These are phyloP conservation scores for Mugil cephalus DNA, from an alignment of 2,113 vertebrate genomes.

Conservation along the genomic window DNA sequence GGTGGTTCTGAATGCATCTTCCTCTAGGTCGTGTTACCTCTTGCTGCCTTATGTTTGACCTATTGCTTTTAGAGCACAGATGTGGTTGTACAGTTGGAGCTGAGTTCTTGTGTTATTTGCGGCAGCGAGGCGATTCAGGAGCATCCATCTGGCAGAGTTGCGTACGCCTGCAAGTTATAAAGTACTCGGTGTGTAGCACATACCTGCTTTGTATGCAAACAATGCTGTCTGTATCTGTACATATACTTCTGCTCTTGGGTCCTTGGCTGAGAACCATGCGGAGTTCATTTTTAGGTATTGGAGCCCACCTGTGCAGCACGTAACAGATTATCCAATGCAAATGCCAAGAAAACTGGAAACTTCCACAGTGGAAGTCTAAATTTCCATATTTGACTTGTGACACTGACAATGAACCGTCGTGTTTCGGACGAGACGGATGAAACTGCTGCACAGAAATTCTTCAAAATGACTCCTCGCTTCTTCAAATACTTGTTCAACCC, in stretches of 20 bases:
- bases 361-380: no score
- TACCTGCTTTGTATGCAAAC: slow-evolving; percentile 53
- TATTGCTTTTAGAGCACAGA: slow-evolving; percentile 13
- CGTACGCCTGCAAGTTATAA: slow-evolving; percentile 52
- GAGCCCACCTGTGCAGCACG: neutral
- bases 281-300: neutral
- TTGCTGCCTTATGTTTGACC: slow-evolving; percentile 10
- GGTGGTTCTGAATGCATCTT: slow-evolving; percentile 12
- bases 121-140: slow-evolving; percentile 12
- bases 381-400: no score
- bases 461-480: no score
- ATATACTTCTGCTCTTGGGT: neutral
- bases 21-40: slow-evolving; percentile 4
- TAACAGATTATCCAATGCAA: neutral
- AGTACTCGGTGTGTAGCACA: neutral
- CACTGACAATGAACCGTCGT: no score
- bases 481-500: no score
- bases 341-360: neutral
- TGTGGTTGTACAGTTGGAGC: neutral
- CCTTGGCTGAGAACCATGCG: slow-evolving; percentile 5
- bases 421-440: no score
- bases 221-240: neutral
- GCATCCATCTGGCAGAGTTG: slow-evolving; percentile 43
- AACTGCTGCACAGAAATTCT: no score
- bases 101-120: neutral